Base-by-base conservation (phyloP, 2,797 vertebrate species). In the Enteromius thamalakanensis region DNA sequence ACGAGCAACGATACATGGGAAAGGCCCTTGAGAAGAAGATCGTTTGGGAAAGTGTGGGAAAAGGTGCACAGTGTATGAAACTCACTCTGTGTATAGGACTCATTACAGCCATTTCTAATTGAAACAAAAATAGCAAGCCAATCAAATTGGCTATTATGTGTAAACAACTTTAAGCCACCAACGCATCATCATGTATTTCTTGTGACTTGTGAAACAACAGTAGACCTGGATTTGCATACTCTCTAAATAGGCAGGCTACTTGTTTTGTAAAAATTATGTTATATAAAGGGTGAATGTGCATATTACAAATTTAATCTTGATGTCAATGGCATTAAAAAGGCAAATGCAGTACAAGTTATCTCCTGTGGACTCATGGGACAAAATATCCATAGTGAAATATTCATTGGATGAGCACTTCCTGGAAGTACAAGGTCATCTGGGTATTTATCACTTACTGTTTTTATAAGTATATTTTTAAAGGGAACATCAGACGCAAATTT, bases 11-110 rank as follows among this genome's bases (percentile, higher is more conserved):
- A 68, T 78, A 60, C 32, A 78, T 26, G 42, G 40, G 1, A 3
- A 55, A 81, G 53, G 11, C 58, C 23, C 40, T 82, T 76, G n/a
- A 79, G 5, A 60, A 74, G 8, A 70, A 65, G 53, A 51, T 15
- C 14, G 37, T 45, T 34, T 53, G 17, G 34, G 37, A 77, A 15
- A 55, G 29, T 26, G 17, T 34, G 4, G 42, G 26, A 75, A 23
- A 69, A 53, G 34, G 32, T 29, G 17, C 67, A 60, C 10, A 6
- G 37, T 71, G 37, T 51, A 26, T 74, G 58, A 49, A 51, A 47
- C 80, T 47, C 26, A 64, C 26, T 64, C 62, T 64, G 62, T 32
- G 15, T 12, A 64, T 49, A 29, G 45, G 32, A 65, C 74, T 72
- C 29, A 26, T 81, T 47, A 65, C 17, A 70, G 37, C 29, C 26